These are phyloP conservation scores for Aspidiotus destructor DNA, from an alignment of 2,888 invertebrate genomes.

Conservation along the genomic window DNA sequence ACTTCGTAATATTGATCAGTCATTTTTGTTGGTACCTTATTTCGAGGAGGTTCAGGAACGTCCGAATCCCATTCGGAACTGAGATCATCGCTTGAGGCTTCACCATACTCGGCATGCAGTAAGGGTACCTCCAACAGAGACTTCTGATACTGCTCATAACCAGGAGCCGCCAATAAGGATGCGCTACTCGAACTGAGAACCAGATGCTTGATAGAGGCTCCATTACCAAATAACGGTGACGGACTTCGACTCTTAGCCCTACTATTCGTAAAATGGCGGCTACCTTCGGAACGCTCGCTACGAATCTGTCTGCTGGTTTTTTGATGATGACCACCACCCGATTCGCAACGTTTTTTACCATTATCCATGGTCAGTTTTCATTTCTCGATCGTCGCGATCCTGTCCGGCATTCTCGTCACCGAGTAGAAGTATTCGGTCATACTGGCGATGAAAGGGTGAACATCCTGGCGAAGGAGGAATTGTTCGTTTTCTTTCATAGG, in stretches of 20 bases:
- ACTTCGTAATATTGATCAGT: no score
- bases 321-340: background rate
- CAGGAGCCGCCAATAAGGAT: constrained; percentile 35
- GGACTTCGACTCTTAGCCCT: constrained; percentile 11
- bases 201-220: constrained; percentile 26
- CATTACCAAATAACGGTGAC: constrained; percentile 19
- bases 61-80: constrained; percentile 89
- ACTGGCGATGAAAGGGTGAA: no score
- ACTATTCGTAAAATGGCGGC: background rate
- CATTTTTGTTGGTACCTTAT: constrained; percentile 24
- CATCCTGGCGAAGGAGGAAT: no score
- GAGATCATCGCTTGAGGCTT: constrained; percentile 82
- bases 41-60: constrained; percentile 49
- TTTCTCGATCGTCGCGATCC: background rate
- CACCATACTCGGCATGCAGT: constrained; percentile 64
- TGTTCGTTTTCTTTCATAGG: no score
- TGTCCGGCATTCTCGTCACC: background rate
- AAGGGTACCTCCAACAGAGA: constrained; percentile 66
- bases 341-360: background rate
- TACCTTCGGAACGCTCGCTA: constrained; percentile 8
- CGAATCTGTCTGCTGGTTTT: constrained; percentile 11
- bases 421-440: no score
- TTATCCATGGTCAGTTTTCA: background rate
- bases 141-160: constrained; percentile 68
- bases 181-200: constrained; percentile 31